Percentiles rank a stretch among this genome's conserved stretches.
Conservation (phyloP, 2,113 vertebrate species). For the Fulmarus glacialis region DNA sequence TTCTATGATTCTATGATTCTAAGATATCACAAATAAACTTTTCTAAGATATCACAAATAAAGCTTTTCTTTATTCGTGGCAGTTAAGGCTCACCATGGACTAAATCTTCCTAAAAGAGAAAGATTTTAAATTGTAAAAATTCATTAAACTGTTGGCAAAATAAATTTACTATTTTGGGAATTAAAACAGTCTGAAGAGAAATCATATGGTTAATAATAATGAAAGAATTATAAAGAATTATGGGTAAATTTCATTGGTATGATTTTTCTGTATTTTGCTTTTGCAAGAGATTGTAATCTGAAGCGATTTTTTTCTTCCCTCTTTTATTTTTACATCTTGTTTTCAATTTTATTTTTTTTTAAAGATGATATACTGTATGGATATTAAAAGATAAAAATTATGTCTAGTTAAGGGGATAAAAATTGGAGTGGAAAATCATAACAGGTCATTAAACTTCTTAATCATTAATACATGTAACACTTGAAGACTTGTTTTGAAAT, state of each 20-base stretch:
- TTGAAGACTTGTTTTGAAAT: background rate
- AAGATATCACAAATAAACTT: background rate
- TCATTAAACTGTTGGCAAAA: background rate
- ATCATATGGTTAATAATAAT: fast-evolving
- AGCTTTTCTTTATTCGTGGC: background rate
- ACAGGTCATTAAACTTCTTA: background rate
- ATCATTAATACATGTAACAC: background rate
- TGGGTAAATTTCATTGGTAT: background rate
- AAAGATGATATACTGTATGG: background rate
- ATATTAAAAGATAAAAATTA: background rate
- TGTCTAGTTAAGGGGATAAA: background rate
- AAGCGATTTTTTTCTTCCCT: background rate
- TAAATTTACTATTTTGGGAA: background rate
- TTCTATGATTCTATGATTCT: too few species aligned
- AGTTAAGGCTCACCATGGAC: background rate
- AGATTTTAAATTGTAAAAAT: background rate
- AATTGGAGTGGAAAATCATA: background rate
- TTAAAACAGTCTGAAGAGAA: background rate
- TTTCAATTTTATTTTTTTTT: background rate
- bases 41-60: background rate
- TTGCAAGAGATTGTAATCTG: background rate
- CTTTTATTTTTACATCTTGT: background rate
- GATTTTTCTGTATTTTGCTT: background rate
- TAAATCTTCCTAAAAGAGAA: background rate
- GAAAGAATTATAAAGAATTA: background rate